Conservation (phyloP, 2,113 vertebrate genomes). For the Zosterops lateralis region DNA sequence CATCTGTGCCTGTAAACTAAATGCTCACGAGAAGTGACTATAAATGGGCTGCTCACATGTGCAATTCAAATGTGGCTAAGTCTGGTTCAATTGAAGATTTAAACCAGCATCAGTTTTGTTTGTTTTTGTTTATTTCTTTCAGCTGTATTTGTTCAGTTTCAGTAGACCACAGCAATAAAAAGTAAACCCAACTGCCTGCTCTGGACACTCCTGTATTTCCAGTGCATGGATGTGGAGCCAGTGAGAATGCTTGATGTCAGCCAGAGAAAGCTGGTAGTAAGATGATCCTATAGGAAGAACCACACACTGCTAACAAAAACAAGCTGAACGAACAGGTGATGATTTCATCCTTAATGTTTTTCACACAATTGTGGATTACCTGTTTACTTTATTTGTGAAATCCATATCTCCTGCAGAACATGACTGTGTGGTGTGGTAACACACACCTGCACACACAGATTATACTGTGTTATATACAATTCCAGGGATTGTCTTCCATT, state of each 20-base stretch:
- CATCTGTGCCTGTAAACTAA: constrained; percentile 38
- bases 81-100: neutral
- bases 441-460: neutral
- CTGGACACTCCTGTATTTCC: neutral
- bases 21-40: constrained; percentile 30
- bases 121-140: neutral
- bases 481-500: neutral
- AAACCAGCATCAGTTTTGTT: neutral
- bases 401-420: neutral
- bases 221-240: neutral
- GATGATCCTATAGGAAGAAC: neutral
- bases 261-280: neutral
- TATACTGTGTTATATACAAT: neutral
- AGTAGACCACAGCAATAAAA: neutral
- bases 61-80: constrained; percentile 12
- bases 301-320: neutral
- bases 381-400: neutral
- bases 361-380: neutral
- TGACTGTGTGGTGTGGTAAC: neutral
- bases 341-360: neutral
- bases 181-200: neutral
- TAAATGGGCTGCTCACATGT: constrained; percentile 47
- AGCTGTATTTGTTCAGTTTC: neutral
- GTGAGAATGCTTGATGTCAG: neutral
- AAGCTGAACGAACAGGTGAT: neutral